phyloP scores from a whole-genome alignment of 2,113 vertebrate species.

The Tachysurus fulvidraco region DNA sequence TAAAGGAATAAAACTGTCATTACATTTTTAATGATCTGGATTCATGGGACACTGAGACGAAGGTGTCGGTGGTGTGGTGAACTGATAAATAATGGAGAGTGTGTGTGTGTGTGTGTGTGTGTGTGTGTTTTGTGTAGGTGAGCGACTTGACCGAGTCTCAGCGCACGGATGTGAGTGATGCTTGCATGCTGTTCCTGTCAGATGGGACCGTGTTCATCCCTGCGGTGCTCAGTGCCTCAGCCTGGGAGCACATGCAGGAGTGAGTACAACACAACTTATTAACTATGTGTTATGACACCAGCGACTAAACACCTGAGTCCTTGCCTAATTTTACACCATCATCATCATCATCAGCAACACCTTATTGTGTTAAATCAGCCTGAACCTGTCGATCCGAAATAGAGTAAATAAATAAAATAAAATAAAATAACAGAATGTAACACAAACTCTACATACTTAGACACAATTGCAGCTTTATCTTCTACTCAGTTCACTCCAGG shows the following conservation, averaged over 20 bases:
- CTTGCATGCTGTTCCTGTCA: slow-evolving; percentile 50
- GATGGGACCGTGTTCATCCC: slow-evolving; percentile 47
- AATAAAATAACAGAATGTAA: no score
- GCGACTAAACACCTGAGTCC: slow-evolving; percentile 52
- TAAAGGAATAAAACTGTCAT: not conserved
- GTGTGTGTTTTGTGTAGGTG: slow-evolving; percentile 32
- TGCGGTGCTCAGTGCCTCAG: slow-evolving; percentile 47
- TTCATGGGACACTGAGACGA: not conserved
- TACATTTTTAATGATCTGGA: not conserved
- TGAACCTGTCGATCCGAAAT: not conserved
- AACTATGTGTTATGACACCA: slow-evolving; percentile 52
- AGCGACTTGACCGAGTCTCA: slow-evolving; percentile 38
- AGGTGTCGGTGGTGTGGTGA: not conserved
- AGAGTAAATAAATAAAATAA: not conserved
- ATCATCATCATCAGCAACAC: not conserved
- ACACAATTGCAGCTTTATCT: not conserved
- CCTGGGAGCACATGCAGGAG: slow-evolving; percentile 51
- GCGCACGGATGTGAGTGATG: slow-evolving; percentile 34
- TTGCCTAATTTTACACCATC: slow-evolving; percentile 20
- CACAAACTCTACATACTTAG: not conserved
- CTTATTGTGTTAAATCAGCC: not conserved
- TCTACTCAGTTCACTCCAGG: no score
- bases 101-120: not conserved
- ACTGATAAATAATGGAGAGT: not conserved
- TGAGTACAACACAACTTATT: slow-evolving; percentile 47